These are phyloP conservation scores for Drosophila nigrodunni DNA, from an alignment of 1,140 invertebrate genomes.

Conservation along the genomic window DNA sequence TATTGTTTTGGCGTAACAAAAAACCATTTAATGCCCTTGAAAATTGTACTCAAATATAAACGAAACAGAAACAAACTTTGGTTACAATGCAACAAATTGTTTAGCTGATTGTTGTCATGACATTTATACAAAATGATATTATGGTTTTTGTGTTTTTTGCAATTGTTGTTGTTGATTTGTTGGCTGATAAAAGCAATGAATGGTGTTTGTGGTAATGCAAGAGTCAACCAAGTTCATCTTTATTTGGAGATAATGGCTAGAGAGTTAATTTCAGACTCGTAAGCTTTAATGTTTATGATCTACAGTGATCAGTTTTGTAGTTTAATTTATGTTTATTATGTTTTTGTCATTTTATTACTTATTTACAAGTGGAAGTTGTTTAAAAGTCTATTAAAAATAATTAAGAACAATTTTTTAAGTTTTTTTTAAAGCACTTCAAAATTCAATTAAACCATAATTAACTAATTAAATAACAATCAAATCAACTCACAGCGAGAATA, in stretches of 20 bases:
- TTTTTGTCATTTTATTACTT: no score
- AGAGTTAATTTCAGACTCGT: not conserved
- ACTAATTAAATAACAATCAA: not conserved
- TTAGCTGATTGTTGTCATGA: conserved; percentile 46
- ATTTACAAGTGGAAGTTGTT: no score
- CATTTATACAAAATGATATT: not conserved
- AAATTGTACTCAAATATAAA: conserved; percentile 17
- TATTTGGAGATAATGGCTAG: not conserved
- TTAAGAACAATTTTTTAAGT: not conserved
- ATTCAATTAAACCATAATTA: not conserved
- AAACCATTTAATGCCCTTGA: conserved; percentile 45
- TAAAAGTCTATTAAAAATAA: no score
- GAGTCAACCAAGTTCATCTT: conserved; percentile 9
- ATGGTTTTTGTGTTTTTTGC: conserved; percentile 8
- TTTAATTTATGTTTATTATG: no score
- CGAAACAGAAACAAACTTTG: conserved; percentile 12
- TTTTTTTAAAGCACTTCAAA: no score
- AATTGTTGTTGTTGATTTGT: not conserved
- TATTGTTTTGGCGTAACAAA: conserved; percentile 10
- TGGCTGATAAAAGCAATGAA: not conserved
- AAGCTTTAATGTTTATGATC: no score
- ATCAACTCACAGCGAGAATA: not conserved
- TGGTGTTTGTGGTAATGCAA: not conserved
- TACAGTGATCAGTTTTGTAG: no score
- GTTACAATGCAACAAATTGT: conserved; percentile 36